phyloP scores from a whole-genome alignment of 2,797 vertebrate genomes.

The Poliocrania exsul region DNA sequence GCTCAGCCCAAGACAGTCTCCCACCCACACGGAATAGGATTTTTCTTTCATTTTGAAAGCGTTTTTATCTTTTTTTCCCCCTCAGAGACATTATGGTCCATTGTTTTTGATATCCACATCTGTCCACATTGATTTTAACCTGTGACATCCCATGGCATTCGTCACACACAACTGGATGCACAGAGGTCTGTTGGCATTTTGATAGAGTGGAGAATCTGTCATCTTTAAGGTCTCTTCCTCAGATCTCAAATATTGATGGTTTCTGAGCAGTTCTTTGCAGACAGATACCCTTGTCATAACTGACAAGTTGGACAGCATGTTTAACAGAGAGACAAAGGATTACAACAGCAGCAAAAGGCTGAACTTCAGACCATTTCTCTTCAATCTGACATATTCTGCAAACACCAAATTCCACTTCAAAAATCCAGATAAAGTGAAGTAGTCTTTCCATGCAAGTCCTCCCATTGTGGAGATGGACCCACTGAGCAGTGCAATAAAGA shows the following conservation, averaged over 20 bases:
- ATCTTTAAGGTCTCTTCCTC: neutral
- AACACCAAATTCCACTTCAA: neutral
- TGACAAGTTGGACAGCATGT: neutral
- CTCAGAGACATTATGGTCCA: neutral
- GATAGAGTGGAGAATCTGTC: neutral
- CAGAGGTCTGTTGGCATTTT: neutral
- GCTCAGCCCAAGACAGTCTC: too few relatives aligned
- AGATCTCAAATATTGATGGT: neutral
- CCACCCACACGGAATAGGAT: neutral
- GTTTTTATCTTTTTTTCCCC: neutral
- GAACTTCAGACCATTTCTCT: neutral
- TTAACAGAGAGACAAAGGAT: conserved; percentile 1
- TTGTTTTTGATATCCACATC: neutral
- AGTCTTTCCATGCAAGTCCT: neutral
- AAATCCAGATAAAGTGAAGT: neutral
- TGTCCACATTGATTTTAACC: neutral
- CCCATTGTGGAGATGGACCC: rapidly evolving
- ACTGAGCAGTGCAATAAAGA: neutral
- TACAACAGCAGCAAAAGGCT: neutral
- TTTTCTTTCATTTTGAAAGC: neutral
- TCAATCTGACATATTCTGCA: neutral
- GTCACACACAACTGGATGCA: neutral
- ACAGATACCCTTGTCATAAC: neutral
- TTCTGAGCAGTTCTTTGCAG: neutral
- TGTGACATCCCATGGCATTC: neutral